Conservation (phyloP, 2,888 invertebrate species). For the Blera fallax region DNA sequence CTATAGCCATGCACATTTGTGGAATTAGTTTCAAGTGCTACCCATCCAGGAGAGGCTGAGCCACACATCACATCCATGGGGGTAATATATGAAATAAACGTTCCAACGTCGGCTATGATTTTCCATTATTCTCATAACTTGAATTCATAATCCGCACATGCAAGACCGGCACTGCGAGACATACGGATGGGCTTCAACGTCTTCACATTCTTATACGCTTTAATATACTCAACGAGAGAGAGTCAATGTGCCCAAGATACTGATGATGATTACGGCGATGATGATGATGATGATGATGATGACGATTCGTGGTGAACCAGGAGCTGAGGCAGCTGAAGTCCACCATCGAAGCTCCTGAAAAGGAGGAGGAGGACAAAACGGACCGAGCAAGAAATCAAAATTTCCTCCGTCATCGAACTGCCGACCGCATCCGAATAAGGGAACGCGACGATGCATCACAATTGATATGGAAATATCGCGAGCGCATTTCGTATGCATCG, state of each 20-base stretch:
- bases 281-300: slow-evolving; percentile 32
- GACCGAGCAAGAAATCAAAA: slow-evolving; percentile 55
- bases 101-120: slow-evolving; percentile 70
- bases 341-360: slow-evolving; percentile 39
- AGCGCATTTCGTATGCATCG: slow-evolving; percentile 68
- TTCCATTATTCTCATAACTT: slow-evolving; percentile 72
- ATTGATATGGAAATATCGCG: slow-evolving; percentile 70
- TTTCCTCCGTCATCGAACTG: slow-evolving; percentile 38
- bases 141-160: slow-evolving; percentile 72
- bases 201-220: slow-evolving; percentile 24
- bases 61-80: slow-evolving; percentile 64
- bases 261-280: slow-evolving; percentile 6
- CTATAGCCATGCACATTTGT: slow-evolving; percentile 61
- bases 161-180: slow-evolving; percentile 35
- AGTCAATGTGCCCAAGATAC: neutral
- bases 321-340: slow-evolving; percentile 33
- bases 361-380: slow-evolving; percentile 22
- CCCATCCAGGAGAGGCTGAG: slow-evolving; percentile 51
- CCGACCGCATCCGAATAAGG: slow-evolving; percentile 47
- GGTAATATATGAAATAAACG: slow-evolving; percentile 72
- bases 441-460: slow-evolving; percentile 68
- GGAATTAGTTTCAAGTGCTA: slow-evolving; percentile 72
- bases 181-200: neutral
- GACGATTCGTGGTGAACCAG: slow-evolving; percentile 33
- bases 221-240: slow-evolving; percentile 45